Conservation (phyloP, 2,888 invertebrate species). For the Eupeodes latifasciatus region DNA sequence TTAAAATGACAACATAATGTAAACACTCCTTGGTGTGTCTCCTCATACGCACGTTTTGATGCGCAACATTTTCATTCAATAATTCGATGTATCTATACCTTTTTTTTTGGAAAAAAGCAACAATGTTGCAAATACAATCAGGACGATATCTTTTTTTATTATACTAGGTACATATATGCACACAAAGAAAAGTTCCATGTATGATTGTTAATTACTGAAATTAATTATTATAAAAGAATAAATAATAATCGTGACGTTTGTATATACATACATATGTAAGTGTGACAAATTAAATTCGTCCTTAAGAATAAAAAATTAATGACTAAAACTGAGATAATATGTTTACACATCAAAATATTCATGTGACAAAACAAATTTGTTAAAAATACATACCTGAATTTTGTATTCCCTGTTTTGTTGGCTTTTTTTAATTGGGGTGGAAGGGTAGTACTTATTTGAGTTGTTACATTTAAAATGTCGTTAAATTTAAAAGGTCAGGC, state of each 20-base stretch:
- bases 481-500: too few relatives aligned
- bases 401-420: background rate
- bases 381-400: background rate
- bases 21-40: conserved; percentile 1
- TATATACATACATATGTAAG: too few relatives aligned
- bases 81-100: conserved; percentile 14
- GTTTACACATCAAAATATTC: background rate
- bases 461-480: background rate
- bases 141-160: background rate
- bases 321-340: background rate
- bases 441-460: background rate
- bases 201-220: conserved; percentile 28
- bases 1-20: conserved; percentile 48
- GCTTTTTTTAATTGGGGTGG: background rate
- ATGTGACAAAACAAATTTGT: conserved; percentile 1
- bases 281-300: conserved; percentile 40
- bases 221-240: conserved; percentile 28
- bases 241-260: conserved; percentile 12
- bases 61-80: conserved; percentile 62
- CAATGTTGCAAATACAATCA: conserved; percentile 28
- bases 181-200: background rate
- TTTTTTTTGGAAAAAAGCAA: background rate
- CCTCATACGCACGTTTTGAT: conserved; percentile 29
- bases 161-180: background rate
- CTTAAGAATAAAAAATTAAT: conserved; percentile 22